Percentiles rank a stretch among this genome's conserved stretches.
Conservation (phyloP, 2,797 vertebrate genomes). For the Pterois miles region DNA sequence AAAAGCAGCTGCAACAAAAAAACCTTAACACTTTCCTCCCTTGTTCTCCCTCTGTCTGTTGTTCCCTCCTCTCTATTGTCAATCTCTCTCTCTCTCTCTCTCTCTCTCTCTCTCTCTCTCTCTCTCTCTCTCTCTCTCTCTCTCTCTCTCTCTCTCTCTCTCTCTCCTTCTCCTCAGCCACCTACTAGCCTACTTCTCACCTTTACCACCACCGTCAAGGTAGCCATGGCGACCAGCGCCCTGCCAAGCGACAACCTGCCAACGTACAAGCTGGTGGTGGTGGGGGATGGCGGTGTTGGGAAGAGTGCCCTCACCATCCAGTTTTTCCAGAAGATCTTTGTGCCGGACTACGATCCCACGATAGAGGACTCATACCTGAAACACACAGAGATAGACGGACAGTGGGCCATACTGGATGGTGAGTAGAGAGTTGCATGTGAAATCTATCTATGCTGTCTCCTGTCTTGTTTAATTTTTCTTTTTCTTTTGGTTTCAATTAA, state of each 20-base stretch:
- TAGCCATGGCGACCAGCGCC: conserved; percentile 94
- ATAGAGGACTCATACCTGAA: conserved; percentile 99
- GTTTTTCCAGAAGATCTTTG: conserved; percentile 99
- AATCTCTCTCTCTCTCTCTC: neutral
- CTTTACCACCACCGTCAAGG: conserved; percentile 41
- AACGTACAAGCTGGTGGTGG: conserved; percentile 98
- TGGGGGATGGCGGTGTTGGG: conserved; percentile 96
- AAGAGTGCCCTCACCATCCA: conserved; percentile 99
- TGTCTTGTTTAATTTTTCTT: too few relatives aligned
- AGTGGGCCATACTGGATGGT: conserved; percentile 99
- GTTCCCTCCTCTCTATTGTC: conserved; percentile 4
- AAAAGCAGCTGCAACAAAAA: conserved; percentile 47
- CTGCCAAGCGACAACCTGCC: conserved; percentile 98
- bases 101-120: neutral
- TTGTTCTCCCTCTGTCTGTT: conserved; percentile 8
- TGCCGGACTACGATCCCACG: conserved; percentile 98
- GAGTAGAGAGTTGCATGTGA: conserved; percentile 45
- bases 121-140: conserved; percentile 15
- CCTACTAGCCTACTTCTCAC: conserved; percentile 59
- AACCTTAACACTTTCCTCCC: conserved; percentile 34
- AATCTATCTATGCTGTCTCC: too few relatives aligned
- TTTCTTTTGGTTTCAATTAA: neutral
- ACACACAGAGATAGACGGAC: conserved; percentile 98
- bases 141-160: neutral
- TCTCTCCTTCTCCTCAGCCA: conserved; percentile 42